phyloP scores from a whole-genome alignment of 2,113 vertebrate species.

The Cnemophilus loriae region DNA sequence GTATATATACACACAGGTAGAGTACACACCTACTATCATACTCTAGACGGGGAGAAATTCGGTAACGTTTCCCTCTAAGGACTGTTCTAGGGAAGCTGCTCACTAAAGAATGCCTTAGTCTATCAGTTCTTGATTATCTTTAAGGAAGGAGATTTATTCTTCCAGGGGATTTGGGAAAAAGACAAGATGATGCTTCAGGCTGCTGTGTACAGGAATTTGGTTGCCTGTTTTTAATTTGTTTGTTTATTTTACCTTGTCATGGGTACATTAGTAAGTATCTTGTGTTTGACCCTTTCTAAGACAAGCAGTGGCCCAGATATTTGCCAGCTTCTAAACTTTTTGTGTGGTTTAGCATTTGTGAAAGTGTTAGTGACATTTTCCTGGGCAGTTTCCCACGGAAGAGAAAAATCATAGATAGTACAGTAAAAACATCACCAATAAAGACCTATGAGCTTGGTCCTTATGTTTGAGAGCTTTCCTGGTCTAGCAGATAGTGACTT shows the following conservation, averaged over 20 bases:
- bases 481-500: not conserved
- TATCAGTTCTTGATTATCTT: not conserved
- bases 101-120: not conserved
- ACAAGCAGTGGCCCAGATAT: not conserved
- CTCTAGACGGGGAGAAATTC: not conserved
- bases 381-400: not conserved
- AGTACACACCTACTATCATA: not conserved
- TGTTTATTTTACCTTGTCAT: not conserved
- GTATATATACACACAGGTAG: rapidly evolving
- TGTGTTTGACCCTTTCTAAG: not conserved
- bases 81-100: not conserved
- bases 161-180: not conserved
- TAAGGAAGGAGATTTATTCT: not conserved
- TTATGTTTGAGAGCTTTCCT: not conserved
- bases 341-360: not conserved
- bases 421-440: not conserved
- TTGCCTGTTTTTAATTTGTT: not conserved
- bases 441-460: not conserved
- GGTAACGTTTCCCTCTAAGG: not conserved
- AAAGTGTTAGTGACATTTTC: not conserved
- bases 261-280: not conserved
- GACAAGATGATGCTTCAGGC: not conserved
- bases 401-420: not conserved
- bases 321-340: not conserved
- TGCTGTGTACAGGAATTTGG: not conserved